phyloP scores from a whole-genome alignment of 1,140 invertebrate genomes.

The Trinorchestia longiramus region DNA sequence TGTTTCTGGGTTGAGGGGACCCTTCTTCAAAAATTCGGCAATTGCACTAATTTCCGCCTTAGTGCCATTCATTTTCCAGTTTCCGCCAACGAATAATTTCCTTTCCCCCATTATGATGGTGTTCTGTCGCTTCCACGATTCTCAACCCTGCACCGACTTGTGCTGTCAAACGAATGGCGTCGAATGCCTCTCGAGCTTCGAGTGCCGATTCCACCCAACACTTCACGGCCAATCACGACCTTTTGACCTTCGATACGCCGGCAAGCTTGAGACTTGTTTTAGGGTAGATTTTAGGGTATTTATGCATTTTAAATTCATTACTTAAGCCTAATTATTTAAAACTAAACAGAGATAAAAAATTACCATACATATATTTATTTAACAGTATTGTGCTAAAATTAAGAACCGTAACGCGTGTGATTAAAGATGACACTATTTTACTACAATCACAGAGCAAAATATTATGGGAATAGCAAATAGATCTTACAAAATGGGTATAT shows the following conservation, averaged over 20 bases:
- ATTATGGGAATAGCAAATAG: too few species aligned
- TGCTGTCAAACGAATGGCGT: background rate
- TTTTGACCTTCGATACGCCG: conserved; percentile 25
- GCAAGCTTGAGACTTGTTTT: background rate
- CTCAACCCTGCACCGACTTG: background rate
- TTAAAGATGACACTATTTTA: too few species aligned
- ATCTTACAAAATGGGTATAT: too few species aligned
- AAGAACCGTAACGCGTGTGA: too few species aligned
- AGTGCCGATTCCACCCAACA: background rate
- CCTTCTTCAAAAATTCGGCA: conserved; percentile 82
- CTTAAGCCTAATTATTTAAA: background rate
- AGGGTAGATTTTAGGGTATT: background rate
- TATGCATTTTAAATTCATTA: background rate
- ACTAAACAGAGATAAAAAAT: background rate
- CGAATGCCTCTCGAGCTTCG: background rate
- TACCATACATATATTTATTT: background rate
- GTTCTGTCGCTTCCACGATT: background rate
- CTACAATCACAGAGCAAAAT: too few species aligned
- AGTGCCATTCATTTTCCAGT: conserved; percentile 82
- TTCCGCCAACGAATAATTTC: conserved; percentile 98
- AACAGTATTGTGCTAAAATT: background rate
- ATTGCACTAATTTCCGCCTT: conserved; percentile 86
- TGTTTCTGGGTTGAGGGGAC: conserved; percentile 82
- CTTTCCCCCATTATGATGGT: conserved; percentile 69
- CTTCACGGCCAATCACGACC: background rate